phyloP scores from a whole-genome alignment of 2,113 vertebrate genomes.

The Butorides virescens region DNA sequence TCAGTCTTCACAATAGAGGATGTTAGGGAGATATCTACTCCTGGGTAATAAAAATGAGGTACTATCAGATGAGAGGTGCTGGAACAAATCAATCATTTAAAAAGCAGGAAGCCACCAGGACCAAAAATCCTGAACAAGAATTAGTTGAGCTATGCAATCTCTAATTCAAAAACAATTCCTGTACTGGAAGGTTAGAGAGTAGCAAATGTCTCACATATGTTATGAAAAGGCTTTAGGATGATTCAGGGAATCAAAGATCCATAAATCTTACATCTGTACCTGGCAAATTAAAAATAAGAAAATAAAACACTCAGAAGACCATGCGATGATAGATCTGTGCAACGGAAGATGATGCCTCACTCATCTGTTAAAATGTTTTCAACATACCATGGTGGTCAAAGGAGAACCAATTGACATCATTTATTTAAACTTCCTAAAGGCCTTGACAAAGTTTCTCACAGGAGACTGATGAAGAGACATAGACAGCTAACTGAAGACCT shows the following conservation, averaged over 20 bases:
- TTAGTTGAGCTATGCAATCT: background rate
- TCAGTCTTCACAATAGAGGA: constrained; percentile 5
- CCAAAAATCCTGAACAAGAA: background rate
- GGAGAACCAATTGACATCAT: background rate
- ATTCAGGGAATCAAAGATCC: background rate
- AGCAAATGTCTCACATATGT: background rate
- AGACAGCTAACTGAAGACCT: background rate
- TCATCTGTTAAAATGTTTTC: background rate
- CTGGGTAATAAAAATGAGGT: constrained; percentile 51
- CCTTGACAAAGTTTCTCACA: background rate
- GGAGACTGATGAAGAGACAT: background rate
- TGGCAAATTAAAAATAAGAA: constrained; percentile 26
- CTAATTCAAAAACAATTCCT: constrained; percentile 32
- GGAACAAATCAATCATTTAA: constrained; percentile 56
- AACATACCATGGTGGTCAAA: background rate
- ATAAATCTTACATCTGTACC: background rate
- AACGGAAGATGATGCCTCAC: background rate
- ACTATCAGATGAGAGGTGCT: constrained; percentile 42
- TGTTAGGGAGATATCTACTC: constrained; percentile 5
- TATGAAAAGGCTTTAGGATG: background rate
- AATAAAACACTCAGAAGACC: background rate
- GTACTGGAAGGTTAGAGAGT: background rate
- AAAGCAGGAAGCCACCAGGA: constrained; percentile 13
- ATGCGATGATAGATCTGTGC: background rate
- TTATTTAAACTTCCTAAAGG: background rate